Conservation (phyloP, 2,113 vertebrate species). For the Gymnarchus niloticus region DNA sequence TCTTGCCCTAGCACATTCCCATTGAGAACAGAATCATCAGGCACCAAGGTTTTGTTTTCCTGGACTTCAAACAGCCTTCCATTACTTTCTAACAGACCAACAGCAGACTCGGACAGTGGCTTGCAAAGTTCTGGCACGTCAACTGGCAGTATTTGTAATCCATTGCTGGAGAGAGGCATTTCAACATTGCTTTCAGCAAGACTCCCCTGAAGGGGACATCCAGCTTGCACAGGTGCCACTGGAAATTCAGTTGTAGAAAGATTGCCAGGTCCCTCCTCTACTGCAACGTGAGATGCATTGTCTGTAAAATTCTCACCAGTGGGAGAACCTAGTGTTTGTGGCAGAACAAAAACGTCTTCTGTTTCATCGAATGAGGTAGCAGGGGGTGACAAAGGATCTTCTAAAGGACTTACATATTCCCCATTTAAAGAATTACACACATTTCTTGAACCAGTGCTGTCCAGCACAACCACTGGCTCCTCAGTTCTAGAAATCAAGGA, state of each 20-base stretch:
- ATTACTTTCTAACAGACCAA: conserved; percentile 37
- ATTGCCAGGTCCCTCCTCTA: neutral
- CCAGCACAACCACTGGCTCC: conserved; percentile 29
- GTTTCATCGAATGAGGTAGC: conserved; percentile 51
- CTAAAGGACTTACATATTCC: conserved; percentile 56
- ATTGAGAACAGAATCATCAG: conserved; percentile 39
- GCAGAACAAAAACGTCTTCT: conserved; percentile 53
- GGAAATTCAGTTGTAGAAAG: conserved; percentile 16
- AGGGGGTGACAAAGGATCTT: conserved; percentile 53
- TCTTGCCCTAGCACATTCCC: conserved; percentile 38
- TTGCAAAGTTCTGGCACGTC: conserved; percentile 7
- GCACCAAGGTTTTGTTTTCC: conserved; percentile 29
- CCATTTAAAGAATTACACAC: conserved; percentile 39
- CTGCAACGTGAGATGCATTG: neutral
- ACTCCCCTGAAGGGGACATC: neutral
- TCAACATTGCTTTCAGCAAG: conserved; percentile 5
- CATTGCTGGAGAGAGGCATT: conserved; percentile 24
- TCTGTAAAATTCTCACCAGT: conserved; percentile 39
- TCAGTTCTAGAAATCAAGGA: conserved; percentile 46
- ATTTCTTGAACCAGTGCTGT: conserved; percentile 26
- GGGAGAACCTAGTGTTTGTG: conserved; percentile 53
- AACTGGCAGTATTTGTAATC: conserved; percentile 24
- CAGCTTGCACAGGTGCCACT: neutral
- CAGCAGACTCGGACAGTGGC: conserved; percentile 26
- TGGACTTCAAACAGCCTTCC: conserved; percentile 23